Conservation (phyloP, 2,888 invertebrate genomes). For the Apamea epomidion region DNA sequence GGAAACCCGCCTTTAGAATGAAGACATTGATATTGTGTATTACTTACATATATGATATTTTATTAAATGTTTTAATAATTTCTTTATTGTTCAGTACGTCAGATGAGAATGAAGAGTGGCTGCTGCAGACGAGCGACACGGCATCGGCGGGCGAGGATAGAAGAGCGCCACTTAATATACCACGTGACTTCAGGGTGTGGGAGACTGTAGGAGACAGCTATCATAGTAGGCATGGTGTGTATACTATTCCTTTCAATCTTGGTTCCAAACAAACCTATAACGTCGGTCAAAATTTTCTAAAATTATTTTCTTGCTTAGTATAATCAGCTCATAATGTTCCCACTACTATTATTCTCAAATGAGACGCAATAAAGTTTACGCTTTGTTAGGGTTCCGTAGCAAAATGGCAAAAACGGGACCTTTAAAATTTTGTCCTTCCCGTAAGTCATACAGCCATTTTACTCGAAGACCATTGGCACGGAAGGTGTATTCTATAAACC, state of each 20-base stretch:
- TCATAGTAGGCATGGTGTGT: conserved; percentile 70
- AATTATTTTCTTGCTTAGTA: no score
- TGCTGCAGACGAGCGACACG: conserved; percentile 55
- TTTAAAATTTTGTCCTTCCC: neutral
- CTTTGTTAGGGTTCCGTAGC: neutral
- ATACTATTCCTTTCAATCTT: neutral
- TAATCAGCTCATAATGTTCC: neutral
- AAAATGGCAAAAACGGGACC: neutral
- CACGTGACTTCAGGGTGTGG: conserved; percentile 81
- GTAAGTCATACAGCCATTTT: neutral
- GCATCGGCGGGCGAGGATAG: conserved; percentile 53
- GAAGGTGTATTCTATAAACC: neutral
- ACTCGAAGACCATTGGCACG: neutral
- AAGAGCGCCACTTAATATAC: conserved; percentile 60
- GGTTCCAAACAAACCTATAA: neutral
- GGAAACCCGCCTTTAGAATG: neutral
- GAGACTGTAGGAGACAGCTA: conserved; percentile 73
- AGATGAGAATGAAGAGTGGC: conserved; percentile 61
- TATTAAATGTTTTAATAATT: neutral
- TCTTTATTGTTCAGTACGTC: conserved; percentile 66
- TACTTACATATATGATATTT: neutral
- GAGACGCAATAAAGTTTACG: neutral
- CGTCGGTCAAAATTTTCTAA: neutral
- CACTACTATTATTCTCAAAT: neutral
- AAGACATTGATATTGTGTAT: neutral